Percentiles rank a stretch among this genome's conserved stretches.
phyloP scores from a whole-genome alignment of 2,797 vertebrate genomes.

The Bradypus variegatus region DNA sequence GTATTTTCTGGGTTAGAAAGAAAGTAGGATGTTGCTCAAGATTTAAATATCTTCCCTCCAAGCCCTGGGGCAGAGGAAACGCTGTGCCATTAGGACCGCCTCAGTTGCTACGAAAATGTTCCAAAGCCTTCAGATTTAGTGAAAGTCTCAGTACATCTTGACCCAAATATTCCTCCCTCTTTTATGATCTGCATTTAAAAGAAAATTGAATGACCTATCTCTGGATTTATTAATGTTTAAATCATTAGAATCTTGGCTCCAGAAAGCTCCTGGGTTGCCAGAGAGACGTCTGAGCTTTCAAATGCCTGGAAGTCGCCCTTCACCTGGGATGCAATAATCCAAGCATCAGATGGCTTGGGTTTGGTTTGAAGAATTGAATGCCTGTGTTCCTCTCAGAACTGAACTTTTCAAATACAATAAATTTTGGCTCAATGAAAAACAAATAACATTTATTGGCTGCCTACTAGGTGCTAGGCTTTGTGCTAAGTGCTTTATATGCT shows the following conservation, averaged over 20 bases:
- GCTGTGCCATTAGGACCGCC: not conserved
- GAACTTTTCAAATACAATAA: constrained; percentile 30
- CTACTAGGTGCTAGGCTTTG: constrained; percentile 15
- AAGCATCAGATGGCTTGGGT: constrained; percentile 44
- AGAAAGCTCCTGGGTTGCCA: constrained; percentile 45
- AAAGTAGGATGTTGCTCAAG: not conserved
- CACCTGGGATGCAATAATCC: constrained; percentile 40
- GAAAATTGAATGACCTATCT: constrained; percentile 58
- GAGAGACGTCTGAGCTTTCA: constrained; percentile 44
- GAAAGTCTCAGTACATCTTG: constrained; percentile 38
- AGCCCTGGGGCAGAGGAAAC: not conserved
- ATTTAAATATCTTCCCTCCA: not conserved
- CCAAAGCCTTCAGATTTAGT: constrained; percentile 38
- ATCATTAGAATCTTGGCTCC: constrained; percentile 60
- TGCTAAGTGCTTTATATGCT: constrained; percentile 27
- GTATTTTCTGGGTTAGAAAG: constrained; percentile 2
- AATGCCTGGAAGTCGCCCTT: constrained; percentile 55
- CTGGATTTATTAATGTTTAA: constrained; percentile 62
- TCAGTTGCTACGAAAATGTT: not conserved
- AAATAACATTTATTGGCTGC: not conserved
- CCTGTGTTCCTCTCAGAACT: constrained; percentile 23
- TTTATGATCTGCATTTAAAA: constrained; percentile 55
- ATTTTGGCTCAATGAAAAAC: not conserved
- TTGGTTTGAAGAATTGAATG: constrained; percentile 48
- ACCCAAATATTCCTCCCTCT: constrained; percentile 37